Evolutionary conservation across 2,888 invertebrate genomes (phyloP).

Genomic region (Luperina testacea): DNA sequence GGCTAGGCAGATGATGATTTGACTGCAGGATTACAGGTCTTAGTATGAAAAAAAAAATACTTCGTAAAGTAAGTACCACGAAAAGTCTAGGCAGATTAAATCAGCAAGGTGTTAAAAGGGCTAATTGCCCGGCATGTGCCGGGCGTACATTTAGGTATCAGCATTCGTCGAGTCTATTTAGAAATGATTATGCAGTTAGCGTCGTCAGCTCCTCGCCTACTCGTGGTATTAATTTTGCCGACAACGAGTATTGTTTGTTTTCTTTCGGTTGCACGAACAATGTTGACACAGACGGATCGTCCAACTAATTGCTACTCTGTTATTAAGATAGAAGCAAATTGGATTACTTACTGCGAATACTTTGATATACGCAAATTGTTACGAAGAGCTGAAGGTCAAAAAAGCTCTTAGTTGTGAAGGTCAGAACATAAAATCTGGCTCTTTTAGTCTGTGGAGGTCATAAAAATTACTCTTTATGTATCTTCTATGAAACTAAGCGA

Average conservation of each 20-base stretch:
- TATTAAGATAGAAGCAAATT: conserved; percentile 41
- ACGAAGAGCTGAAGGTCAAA: conserved; percentile 9
- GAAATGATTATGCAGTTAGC: conserved; percentile 23
- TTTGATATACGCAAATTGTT: conserved; percentile 29
- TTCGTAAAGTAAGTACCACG: no score
- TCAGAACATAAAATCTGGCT: conserved; percentile 8
- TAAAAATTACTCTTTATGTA: conserved; percentile 5
- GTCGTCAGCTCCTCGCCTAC: conserved; percentile 4
- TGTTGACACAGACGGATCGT: conserved; percentile 50
- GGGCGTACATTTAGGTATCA: neutral
- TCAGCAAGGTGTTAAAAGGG: neutral
- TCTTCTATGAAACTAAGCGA: neutral
- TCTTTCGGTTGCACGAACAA: conserved; percentile 20
- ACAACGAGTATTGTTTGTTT: conserved; percentile 33
- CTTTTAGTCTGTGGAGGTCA: conserved; percentile 17
- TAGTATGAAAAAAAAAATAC: no score
- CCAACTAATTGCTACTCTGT: conserved; percentile 36
- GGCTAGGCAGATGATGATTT: no score
- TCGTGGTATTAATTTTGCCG: conserved; percentile 22
- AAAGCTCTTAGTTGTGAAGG: conserved; percentile 7
- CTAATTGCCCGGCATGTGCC: neutral
- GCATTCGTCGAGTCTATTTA: neutral
- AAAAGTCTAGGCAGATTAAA: neutral
- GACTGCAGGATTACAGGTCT: no score
- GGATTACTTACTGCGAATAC: conserved; percentile 30